Conservation (phyloP, 2,888 invertebrate species). For the Mesoligia furuncula region DNA sequence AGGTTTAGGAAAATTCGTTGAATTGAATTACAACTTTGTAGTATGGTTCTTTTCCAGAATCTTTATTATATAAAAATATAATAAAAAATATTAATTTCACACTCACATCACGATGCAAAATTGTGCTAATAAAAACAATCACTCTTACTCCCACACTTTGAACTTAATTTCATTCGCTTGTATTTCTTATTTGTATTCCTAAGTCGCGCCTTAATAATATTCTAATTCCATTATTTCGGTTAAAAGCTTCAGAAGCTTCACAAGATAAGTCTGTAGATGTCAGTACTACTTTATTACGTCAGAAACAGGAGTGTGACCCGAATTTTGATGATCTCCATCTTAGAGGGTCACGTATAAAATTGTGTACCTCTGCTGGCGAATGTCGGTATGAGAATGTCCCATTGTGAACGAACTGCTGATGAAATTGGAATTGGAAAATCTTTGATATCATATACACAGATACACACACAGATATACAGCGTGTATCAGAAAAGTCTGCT, state of each 20-base stretch:
- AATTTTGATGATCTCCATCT: slow-evolving; percentile 52
- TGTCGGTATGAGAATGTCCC: slow-evolving; percentile 11
- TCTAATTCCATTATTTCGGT: slow-evolving; percentile 28
- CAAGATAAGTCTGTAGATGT: slow-evolving; percentile 30
- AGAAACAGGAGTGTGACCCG: slow-evolving; percentile 42
- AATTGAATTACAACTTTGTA: background rate
- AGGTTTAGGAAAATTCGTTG: background rate
- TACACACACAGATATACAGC: background rate
- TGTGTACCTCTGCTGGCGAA: slow-evolving; percentile 55
- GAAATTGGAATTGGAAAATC: slow-evolving; percentile 17
- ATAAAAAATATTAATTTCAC: background rate
- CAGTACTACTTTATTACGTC: slow-evolving; percentile 47
- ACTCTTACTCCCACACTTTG: background rate
- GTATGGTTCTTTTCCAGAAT: background rate
- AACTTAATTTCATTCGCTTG: background rate
- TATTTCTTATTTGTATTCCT: background rate
- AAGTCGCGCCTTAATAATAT: slow-evolving; percentile 2
- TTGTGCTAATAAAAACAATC: background rate
- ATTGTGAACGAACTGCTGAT: slow-evolving; percentile 27
- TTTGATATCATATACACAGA: background rate
- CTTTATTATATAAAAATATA: too few relatives aligned
- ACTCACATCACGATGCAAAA: background rate
- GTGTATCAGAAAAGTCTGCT: background rate
- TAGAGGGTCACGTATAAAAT: slow-evolving; percentile 50
- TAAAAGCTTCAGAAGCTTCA: slow-evolving; percentile 25